Conservation (phyloP, 1,140 invertebrate species). For the Dufourea novaeangliae region DNA sequence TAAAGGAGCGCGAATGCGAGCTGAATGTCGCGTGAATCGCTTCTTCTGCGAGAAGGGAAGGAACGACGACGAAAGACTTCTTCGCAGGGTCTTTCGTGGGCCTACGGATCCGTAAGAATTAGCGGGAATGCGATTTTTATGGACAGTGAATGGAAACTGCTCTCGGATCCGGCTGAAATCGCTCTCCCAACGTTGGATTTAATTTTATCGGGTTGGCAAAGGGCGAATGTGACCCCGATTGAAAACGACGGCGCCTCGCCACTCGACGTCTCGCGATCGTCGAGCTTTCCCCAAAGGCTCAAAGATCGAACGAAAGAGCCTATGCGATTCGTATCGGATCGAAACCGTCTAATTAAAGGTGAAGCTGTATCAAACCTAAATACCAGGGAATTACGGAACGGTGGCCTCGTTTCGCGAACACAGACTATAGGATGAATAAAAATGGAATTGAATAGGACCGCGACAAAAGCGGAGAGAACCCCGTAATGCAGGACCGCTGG, state of each 20-base stretch:
- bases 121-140: constrained; percentile 28
- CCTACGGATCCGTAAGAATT: constrained; percentile 10
- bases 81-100: neutral
- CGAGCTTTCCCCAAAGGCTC: neutral
- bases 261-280: constrained; percentile 15
- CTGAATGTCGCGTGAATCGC: neutral
- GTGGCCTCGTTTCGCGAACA: neutral
- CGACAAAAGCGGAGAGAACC: neutral
- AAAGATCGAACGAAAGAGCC: neutral
- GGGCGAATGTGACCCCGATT: constrained; percentile 27
- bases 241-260: constrained; percentile 28
- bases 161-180: neutral
- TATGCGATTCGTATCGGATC: neutral
- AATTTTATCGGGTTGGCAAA: constrained; percentile 19
- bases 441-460: neutral
- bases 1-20: constrained; percentile 11
- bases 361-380: neutral
- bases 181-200: constrained; percentile 9
- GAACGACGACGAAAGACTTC: too few relatives aligned
- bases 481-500: too few relatives aligned
- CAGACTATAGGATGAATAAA: neutral
- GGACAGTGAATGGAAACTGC: neutral
- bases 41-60: too few relatives aligned
- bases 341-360: constrained; percentile 15
- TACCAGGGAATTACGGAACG: neutral